These are phyloP conservation scores for Nycticorax nycticorax DNA, from an alignment of 2,113 vertebrate genomes.

Conservation along the genomic window DNA sequence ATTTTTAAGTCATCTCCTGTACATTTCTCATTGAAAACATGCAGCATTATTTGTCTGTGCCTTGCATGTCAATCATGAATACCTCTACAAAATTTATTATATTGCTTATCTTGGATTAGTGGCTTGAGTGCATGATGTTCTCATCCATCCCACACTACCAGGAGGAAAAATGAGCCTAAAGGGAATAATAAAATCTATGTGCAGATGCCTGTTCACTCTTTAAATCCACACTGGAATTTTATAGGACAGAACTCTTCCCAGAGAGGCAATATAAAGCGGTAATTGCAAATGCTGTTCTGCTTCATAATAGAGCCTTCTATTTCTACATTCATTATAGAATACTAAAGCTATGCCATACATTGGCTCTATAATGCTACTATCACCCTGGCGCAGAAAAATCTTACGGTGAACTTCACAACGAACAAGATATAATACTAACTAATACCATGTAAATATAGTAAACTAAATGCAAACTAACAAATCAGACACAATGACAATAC, in stretches of 20 bases:
- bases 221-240: constrained; percentile 46
- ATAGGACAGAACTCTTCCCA: constrained; percentile 34
- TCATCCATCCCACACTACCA: neutral
- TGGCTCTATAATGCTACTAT: neutral
- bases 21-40: neutral
- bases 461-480: neutral
- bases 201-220: constrained; percentile 29
- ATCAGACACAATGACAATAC: neutral
- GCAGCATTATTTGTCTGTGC: constrained; percentile 3
- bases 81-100: constrained; percentile 30
- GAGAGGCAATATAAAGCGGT: constrained; percentile 21
- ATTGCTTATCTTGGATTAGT: constrained; percentile 52
- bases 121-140: neutral
- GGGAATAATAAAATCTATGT: constrained; percentile 13
- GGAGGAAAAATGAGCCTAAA: constrained; percentile 21
- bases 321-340: constrained; percentile 8
- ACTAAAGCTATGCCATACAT: neutral
- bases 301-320: neutral
- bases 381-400: neutral
- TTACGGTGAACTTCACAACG: constrained; percentile 7
- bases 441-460: neutral
- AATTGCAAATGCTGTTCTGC: constrained; percentile 25
- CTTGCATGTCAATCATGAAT: constrained; percentile 15
- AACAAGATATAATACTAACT: neutral
- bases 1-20: constrained; percentile 17